These are phyloP conservation scores for Scomber japonicus DNA, from an alignment of 2,113 vertebrate species.

Conservation along the genomic window DNA sequence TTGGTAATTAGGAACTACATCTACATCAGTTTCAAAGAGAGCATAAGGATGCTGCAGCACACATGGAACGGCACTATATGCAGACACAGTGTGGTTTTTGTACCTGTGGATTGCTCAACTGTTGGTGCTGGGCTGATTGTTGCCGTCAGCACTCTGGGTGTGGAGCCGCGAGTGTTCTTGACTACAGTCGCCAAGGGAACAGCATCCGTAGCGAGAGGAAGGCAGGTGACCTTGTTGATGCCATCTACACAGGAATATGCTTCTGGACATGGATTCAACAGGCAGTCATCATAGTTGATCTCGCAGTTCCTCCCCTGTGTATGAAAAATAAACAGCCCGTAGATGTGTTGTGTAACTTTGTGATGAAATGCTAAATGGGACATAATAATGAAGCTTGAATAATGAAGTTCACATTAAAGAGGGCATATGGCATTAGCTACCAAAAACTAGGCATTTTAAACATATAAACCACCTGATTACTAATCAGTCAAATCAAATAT, in stretches of 20 bases:
- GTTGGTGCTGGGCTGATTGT: slow-evolving; percentile 35
- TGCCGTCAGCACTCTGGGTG: slow-evolving; percentile 45
- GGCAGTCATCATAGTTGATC: slow-evolving; percentile 89
- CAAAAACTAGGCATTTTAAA: slow-evolving; percentile 19
- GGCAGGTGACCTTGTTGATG: slow-evolving; percentile 88
- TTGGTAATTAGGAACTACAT: neutral
- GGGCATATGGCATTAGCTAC: slow-evolving; percentile 17
- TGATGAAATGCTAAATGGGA: slow-evolving; percentile 23
- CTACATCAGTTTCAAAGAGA: slow-evolving; percentile 1
- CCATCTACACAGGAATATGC: slow-evolving; percentile 87
- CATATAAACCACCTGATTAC: neutral
- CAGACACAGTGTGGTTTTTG: slow-evolving; percentile 21
- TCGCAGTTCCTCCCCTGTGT: slow-evolving; percentile 88
- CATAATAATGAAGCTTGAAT: slow-evolving; percentile 47
- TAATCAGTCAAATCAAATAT: neutral
- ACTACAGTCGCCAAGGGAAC: slow-evolving; percentile 67
- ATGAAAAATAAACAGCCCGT: slow-evolving; percentile 59
- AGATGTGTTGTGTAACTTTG: slow-evolving; percentile 29
- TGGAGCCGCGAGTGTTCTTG: slow-evolving; percentile 54
- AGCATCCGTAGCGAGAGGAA: slow-evolving; percentile 71
- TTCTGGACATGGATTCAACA: slow-evolving; percentile 85
- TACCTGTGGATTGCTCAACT: slow-evolving; percentile 76
- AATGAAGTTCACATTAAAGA: slow-evolving; percentile 9
- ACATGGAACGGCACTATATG: neutral
- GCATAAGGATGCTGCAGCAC: neutral